phyloP scores from a whole-genome alignment of 2,797 vertebrate genomes.

The Chiloscyllium punctatum region DNA sequence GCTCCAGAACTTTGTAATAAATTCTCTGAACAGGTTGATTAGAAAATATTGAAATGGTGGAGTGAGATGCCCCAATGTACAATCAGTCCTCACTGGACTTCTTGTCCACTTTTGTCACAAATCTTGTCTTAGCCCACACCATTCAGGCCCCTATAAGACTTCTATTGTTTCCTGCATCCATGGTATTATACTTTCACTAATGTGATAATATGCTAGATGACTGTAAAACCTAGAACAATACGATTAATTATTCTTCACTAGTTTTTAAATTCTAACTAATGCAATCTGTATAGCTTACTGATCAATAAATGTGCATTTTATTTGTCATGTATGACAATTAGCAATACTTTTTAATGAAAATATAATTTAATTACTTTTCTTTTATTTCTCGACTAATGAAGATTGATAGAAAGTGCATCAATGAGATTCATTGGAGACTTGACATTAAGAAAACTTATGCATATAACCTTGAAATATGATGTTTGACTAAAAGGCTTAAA shows the following conservation, averaged over 20 bases:
- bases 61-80: too few relatives aligned
- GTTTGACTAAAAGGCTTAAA: constrained; percentile 31
- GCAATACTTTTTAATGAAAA: neutral
- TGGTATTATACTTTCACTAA: too few relatives aligned
- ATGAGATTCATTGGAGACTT: neutral
- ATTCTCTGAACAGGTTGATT: too few relatives aligned
- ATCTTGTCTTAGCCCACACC: too few relatives aligned
- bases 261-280: neutral
- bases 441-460: constrained; percentile 11
- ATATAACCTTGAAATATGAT: constrained; percentile 16
- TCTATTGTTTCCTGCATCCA: too few relatives aligned
- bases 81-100: too few relatives aligned
- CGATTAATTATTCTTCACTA: neutral
- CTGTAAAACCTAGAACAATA: neutral
- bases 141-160: too few relatives aligned
- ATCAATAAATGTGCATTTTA: constrained; percentile 14
- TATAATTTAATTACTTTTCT: neutral
- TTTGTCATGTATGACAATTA: neutral
- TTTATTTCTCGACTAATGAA: neutral
- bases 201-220: neutral
- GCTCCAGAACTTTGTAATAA: too few relatives aligned
- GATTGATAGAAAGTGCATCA: constrained; percentile 9
- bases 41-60: too few relatives aligned
- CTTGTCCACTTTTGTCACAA: too few relatives aligned
- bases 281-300: neutral